Base-by-base conservation (phyloP, 1,140 invertebrate genomes). In the Bombus turneri region DNA sequence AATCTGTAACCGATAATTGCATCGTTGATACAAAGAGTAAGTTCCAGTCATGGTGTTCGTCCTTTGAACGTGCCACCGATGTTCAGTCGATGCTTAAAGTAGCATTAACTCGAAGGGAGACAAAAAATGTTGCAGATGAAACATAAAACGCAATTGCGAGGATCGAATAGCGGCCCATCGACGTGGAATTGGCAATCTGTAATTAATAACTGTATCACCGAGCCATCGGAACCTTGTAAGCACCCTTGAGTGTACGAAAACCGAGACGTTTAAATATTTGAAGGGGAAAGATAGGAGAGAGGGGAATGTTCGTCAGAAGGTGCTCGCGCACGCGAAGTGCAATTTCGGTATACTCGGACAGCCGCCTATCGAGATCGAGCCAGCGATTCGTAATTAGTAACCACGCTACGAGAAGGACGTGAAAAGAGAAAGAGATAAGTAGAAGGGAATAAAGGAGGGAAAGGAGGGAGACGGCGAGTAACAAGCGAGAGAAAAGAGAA, bases 381-480 rank as follows among this genome's bases (percentile, higher is more conserved):
- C 59, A 57, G 62, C 47, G 41, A 76, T 73, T 75, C 47, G 74
- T 87, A 90, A 89, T 90, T 89, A 72, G 68, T 75, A 76, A 86
- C 72, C 79, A 69, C 62, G 47, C 74, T 82, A 77, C 37, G n/a
- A 43, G 41, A 59, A 69, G 68, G 53, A 37, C 15, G 41, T 18
- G 31, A 64, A 37, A n/a, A 37, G 62, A 9, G 15, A 75, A 72
- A 41, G 64, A 66, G 47, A 8, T 3, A 28, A 31, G 59, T n/a
- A 47, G 86, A 41, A 78, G 57, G 62, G 75, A 76, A 62, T 66
- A 62, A 57, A 39, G 88, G 86, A 41, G 64, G 13, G n/a, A 62
- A 76, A 31, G 43, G 34, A 43, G 64, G n/a, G 31, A 41, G 74
- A 1, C n/a, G 68, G 39, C 47, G 39, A 59, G 31, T 28, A 78